Base-by-base conservation (phyloP, 2,797 vertebrate genomes). In the Distichodus sexfasciatus region DNA sequence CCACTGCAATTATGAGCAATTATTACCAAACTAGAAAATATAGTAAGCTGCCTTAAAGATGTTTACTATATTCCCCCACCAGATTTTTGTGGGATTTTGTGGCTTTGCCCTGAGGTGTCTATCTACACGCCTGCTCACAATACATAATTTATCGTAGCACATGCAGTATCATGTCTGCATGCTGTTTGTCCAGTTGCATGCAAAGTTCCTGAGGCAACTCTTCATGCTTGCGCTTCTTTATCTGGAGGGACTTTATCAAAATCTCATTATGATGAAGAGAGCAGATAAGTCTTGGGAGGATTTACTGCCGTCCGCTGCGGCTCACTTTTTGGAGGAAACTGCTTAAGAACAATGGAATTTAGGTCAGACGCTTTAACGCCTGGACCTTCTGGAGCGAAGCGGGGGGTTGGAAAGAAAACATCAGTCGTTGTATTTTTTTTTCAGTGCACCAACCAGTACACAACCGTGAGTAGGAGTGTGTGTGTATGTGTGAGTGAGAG, bases 161-260 rank as follows among this genome's bases (percentile, higher is more conserved):
- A 31, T 31, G 1, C 14, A 15, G 10, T 15, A 15, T 4, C 50
- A 9, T 15, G 41, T 35, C 10, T 33, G 47, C 4, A 14, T 26
- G 8, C 19, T 40, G 33, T 28, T 24, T 38, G 62, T 48, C 28
- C 14, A 51, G 1, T 54, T 9, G 3, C 28, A 4, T 31, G 50
- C 15, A 24, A 36, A 24, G 19, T 40, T 29, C 21, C 28, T 17
- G 28, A 28, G 14, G 24, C 28, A 58, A 11, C 14, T 50, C 36
- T 21, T 36, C 50, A 11, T 9, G 24, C 33, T 28, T 26, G 35
- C 19, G 47, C 43, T 65, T 35, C 53, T n/a, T 66, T 23, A 61
- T 47, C 10, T 46, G 3, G 10, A 51, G 60, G 35, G 69, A 71
- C 69, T 44, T 71, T 62, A 47, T 64, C 60, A 64, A 57, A 65